Base-by-base conservation (phyloP, 2,888 invertebrate genomes). In the Tinea semifulvella region DNA sequence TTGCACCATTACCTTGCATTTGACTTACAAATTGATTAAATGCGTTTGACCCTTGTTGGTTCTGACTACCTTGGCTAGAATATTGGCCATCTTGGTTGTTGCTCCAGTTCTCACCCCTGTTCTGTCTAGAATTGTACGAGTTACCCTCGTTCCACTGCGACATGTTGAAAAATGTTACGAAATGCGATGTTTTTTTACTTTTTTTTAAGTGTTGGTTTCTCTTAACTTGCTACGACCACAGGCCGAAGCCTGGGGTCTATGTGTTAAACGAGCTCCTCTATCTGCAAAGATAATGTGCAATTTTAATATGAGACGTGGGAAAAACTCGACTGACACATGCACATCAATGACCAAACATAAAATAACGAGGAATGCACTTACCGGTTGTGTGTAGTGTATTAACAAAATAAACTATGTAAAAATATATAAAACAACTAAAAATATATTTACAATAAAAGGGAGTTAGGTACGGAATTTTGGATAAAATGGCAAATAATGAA, bases 111-210 rank as follows among this genome's bases (percentile, higher is more conserved):
- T 60, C 63, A 38, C 54, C 55, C 54, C 73, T 74, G 52, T 70
- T 69, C 47, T 75, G 76, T 53, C 68, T 68, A 3, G 27, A 26
- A 49, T 75, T 74, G 51, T 70, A 76, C 53, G 56, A 53, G 57
- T 73, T 74, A 36, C 73, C 63, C 51, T 73, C 76, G 56, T 79
- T 80, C 79, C 79, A 77, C 58, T 80, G 72, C 50, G 77, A 75
- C 79, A 80, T 80, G 49, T 36, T 43, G 43, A 49, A 46, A 42
- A 51, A 50, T 42, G 14, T 48, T 49, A 44, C 45, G 46, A 53
- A 43, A 45, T 43, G 13, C 8, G 46, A 46, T 46, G 48, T 56
- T 53, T 53, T n/a, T 48, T 48, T 52, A 18, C 28, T 40, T 43
- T 28, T 47, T 47, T 46, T 40, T 47, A 49, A 47, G 52, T 50